Base-by-base conservation (phyloP, 2,888 invertebrate genomes). In the Plutella xylostella region DNA sequence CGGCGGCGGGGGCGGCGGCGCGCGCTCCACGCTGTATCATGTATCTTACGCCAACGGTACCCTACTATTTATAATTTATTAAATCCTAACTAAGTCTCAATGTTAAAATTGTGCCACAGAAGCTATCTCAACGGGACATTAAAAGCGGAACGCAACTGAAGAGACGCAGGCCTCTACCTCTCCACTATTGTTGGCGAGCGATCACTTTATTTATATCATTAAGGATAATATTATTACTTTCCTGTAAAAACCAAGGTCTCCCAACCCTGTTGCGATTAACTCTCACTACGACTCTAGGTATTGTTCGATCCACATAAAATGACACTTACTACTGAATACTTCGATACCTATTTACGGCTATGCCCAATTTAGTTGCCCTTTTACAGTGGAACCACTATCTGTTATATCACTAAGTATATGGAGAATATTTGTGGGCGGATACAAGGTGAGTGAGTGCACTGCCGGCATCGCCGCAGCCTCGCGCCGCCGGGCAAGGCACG, bases 91-190 rank as follows among this genome's bases (percentile, higher is more conserved):
- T 78, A 77, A 74, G 65, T 71, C 62, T 71, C 65, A 61, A 68
- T 70, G 77, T 74, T 76, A 72, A 71, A 72, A 76, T 79, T 79
- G 80, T 82, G 82, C 80, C 78, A 70, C 72, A 71, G 59, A 75
- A 75, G 72, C 70, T 61, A 65, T 67, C 63, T 68, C 64, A 59
- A 68, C 63, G 66, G 71, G 65, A 69, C 66, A 64, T 66, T 60
- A 58, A 62, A 74, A 69, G 71, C 70, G 55, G 60, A 63, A 62
- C 62, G 67, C 63, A 63, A 65, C 56, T 45, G 48, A 61, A 62
- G 51, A 53, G 45, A 46, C 49, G 47, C 6, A 15, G 22, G 25
- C 22, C 17, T 33, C 34, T 20, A 33, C 18, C 34, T 21, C n/a
- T 19, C 42, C n/a, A 37, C 37, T 19, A 19, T 18, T 12, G 42